Base-by-base conservation (phyloP, 2,888 invertebrate genomes). In the Microlaimidae sp. region DNA sequence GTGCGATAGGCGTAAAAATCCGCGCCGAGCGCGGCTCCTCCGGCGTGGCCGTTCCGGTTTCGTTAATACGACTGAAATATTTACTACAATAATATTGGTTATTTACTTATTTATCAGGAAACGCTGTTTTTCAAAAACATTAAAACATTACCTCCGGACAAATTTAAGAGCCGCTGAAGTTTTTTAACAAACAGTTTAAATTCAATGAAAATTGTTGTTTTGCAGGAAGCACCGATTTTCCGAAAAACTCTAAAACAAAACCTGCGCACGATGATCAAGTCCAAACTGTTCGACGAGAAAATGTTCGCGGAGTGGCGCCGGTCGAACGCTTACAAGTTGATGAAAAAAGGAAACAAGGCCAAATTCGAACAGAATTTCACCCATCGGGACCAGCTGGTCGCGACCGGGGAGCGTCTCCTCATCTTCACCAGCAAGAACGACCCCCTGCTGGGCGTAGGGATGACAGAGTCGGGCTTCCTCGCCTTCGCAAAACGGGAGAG, bases 331-430 rank as follows among this genome's bases (percentile, higher is more conserved):
- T 3, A 21, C 7, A 47, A n/a, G 10, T 3, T 26, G 5, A 45
- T 48, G 24, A 24, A 1, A 2, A 27, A 40, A 19, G 49, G 26
- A 41, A 42, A 26, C 32, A 28, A 27, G 25, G 53, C 56, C 23
- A 56, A 56, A 27, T 56, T 45, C 29, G 21, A 53, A 42, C 56
- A 56, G 28, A 53, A 56, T 40, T 38, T 26, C 23, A 40, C 43
- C 5, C 45, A 53, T 38, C 13, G 27, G 17, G 17, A 40, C 17
- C 26, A 43, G 24, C 41, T 56, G 47, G 5, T 53, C 40, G 23
- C 26, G 13, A 56, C 56, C 3, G 53, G 51, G 5, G 49, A 49
- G 2, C 41, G 52, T 7, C 27, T 56, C 10, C 42, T 56, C 24
- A 24, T 50, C 2, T 56, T 50, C 26, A 26, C 56, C 32, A 32